A percentile compares a stretch with the other conserved stretches of the same genome.
Conservation (phyloP, 2,113 vertebrate species). For the Perca fluviatilis region DNA sequence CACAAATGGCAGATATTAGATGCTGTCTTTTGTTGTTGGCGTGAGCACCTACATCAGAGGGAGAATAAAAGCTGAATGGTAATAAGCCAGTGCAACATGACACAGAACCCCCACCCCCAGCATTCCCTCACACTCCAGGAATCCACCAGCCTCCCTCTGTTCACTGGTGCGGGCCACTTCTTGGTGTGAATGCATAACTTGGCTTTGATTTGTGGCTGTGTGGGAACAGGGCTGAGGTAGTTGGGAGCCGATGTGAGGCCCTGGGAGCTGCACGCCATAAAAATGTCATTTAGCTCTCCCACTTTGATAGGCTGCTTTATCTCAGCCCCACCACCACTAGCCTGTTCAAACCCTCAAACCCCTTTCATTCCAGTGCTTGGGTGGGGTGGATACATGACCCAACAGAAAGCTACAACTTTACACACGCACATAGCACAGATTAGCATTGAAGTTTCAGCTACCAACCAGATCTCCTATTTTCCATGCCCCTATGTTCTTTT, state of each 20-base stretch:
- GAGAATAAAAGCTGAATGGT: conserved; percentile 36
- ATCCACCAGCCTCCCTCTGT: conserved; percentile 54
- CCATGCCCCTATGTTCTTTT: neutral
- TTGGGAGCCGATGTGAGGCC: conserved; percentile 66
- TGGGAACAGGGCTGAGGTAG: conserved; percentile 64
- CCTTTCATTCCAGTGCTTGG: conserved; percentile 56
- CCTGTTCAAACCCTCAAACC: conserved; percentile 40
- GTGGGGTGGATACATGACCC: conserved; percentile 29
- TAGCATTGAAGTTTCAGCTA: conserved; percentile 78
- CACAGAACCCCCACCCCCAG: conserved; percentile 45
- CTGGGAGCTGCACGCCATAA: conserved; percentile 77
- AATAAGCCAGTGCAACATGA: conserved; percentile 60
- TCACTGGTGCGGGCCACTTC: conserved; percentile 71
- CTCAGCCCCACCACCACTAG: conserved; percentile 66
- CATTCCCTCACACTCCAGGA: conserved; percentile 60
- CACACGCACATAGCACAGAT: conserved; percentile 63
- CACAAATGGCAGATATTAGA: conserved; percentile 27
- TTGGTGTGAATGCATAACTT: conserved; percentile 80
- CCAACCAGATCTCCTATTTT: conserved; percentile 35
- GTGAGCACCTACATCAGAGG: conserved; percentile 37
- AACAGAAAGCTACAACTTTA: conserved; percentile 62
- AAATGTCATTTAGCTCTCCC: conserved; percentile 80
- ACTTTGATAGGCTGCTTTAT: conserved; percentile 85
- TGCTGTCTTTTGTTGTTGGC: conserved; percentile 23
- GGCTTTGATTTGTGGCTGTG: conserved; percentile 78